Evolutionary conservation across 1,140 invertebrate genomes (phyloP).

Genomic region (Caenorhabditis remanei): DNA sequence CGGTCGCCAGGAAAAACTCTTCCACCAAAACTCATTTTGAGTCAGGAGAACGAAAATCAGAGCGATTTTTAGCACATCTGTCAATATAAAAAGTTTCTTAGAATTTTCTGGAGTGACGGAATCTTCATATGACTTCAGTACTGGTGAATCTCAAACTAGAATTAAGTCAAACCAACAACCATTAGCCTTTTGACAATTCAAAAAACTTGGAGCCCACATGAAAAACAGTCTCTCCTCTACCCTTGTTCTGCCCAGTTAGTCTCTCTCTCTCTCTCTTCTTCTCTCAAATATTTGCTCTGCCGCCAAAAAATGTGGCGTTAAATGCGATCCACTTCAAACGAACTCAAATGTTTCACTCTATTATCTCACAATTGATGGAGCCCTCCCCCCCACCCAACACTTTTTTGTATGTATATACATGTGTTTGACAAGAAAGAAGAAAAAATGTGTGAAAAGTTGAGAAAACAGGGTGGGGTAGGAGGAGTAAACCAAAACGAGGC

Average conservation of each 20-base stretch:
- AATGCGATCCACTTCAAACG: conserved; percentile 56
- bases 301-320: conserved; percentile 51
- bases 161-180: too few relatives aligned
- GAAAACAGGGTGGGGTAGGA: not conserved
- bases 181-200: not conserved
- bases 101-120: not conserved
- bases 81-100: not conserved
- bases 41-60: too few relatives aligned
- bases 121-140: not conserved
- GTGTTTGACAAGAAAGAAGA: not conserved
- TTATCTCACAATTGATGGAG: conserved; percentile 4
- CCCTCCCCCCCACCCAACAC: not conserved
- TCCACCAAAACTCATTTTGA: too few relatives aligned
- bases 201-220: not conserved
- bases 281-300: conserved; percentile 54
- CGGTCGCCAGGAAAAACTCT: too few relatives aligned
- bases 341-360: conserved; percentile 42
- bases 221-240: conserved; percentile 40
- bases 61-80: too few relatives aligned
- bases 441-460: not conserved
- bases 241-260: conserved; percentile 3
- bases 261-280: not conserved
- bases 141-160: too few relatives aligned
- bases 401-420: not conserved
- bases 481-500: not conserved